A percentile compares a stretch with the other conserved stretches of the same genome.
Conservation (phyloP, 2,797 vertebrate genomes). For the Masticophis lateralis region DNA sequence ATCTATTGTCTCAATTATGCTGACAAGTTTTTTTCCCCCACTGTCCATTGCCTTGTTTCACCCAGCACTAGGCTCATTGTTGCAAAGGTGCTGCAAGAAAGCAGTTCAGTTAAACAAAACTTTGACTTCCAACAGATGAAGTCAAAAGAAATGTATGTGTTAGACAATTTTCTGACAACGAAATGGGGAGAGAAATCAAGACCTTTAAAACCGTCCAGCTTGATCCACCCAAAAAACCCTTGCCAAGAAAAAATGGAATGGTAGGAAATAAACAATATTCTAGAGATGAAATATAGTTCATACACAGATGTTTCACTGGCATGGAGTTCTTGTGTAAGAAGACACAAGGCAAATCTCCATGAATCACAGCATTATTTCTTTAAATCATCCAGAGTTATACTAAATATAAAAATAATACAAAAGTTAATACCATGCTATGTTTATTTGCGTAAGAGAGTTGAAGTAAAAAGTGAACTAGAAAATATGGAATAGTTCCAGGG, state of each 20-base stretch:
- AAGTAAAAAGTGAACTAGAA: neutral
- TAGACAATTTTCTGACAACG: conserved; percentile 10
- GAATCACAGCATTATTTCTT: neutral
- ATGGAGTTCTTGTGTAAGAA: neutral
- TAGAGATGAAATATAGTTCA: conserved; percentile 9
- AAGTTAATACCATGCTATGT: neutral
- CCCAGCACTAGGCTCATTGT: neutral
- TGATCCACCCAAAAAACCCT: conserved; percentile 1
- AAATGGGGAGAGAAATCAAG: neutral
- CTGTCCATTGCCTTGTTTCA: neutral
- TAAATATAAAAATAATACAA: neutral
- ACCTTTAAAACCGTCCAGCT: neutral
- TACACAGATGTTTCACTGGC: conserved; percentile 27
- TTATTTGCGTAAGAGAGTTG: neutral
- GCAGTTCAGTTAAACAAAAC: neutral
- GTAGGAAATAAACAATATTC: conserved; percentile 24
- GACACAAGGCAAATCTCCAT: neutral
- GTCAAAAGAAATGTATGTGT: neutral
- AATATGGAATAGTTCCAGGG: neutral
- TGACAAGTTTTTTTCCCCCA: neutral
- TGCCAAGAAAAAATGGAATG: conserved; percentile 8
- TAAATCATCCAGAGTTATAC: neutral
- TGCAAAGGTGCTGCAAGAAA: conserved; percentile 21
- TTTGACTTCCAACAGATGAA: neutral
- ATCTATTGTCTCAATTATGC: neutral